These are phyloP conservation scores for Halictus quadricinctus DNA, from an alignment of 2,888 invertebrate genomes.

Conservation along the genomic window DNA sequence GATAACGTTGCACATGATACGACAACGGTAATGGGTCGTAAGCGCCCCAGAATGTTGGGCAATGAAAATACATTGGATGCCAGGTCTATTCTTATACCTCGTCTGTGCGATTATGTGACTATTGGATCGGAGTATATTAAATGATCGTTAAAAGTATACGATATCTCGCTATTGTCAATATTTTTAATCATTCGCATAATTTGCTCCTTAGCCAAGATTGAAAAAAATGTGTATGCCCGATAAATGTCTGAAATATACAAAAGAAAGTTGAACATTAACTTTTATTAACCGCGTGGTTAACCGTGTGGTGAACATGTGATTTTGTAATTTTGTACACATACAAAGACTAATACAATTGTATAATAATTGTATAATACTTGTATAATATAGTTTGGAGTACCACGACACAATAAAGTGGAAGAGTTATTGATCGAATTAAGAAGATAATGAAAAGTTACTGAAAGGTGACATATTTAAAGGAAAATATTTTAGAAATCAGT, in stretches of 20 bases:
- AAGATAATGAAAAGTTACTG: neutral
- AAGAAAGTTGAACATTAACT: neutral
- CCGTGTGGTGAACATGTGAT: too few species aligned
- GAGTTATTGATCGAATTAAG: too few species aligned
- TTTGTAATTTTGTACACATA: too few species aligned
- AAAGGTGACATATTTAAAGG: neutral
- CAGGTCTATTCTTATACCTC: neutral
- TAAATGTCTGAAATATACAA: neutral
- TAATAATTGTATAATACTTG: too few species aligned
- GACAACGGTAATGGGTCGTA: neutral
- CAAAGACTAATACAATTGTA: too few species aligned
- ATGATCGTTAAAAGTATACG: neutral
- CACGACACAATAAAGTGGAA: too few species aligned
- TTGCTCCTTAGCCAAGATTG: too few species aligned
- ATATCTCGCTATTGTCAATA: too few species aligned
- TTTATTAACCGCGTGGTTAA: too few species aligned
- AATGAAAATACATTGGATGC: neutral
- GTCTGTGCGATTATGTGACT: neutral
- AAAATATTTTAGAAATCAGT: neutral
- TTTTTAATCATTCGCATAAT: too few species aligned
- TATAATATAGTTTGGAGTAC: too few species aligned
- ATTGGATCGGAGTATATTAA: neutral
- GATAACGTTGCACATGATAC: neutral
- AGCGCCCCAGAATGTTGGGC: neutral
- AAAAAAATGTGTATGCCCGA: too few species aligned